Evolutionary conservation across 2,797 vertebrate species (phyloP).

Genomic region (Cygnus olor): DNA sequence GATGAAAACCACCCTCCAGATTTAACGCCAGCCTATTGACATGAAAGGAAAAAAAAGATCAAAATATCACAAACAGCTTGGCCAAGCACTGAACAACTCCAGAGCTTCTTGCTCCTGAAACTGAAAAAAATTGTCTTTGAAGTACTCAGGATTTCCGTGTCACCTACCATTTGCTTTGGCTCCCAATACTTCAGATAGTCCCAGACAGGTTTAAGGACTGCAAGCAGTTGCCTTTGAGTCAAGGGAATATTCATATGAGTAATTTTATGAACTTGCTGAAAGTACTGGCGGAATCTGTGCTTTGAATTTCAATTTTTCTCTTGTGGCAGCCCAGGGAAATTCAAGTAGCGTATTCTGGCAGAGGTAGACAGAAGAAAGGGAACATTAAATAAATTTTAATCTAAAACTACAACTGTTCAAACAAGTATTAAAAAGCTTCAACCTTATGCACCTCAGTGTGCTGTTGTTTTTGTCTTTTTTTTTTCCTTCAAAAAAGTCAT

Average conservation of each 20-base stretch:
- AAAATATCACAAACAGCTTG: not conserved
- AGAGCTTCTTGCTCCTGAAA: not conserved
- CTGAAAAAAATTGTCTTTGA: fast-evolving
- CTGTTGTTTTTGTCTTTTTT: not conserved
- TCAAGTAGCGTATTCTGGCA: not conserved
- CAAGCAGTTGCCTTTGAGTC: not conserved
- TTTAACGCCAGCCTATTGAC: not conserved
- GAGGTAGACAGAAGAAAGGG: not conserved
- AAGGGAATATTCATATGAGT: not conserved
- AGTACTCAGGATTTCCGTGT: fast-evolving
- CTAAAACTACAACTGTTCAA: not conserved
- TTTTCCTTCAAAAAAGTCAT: not conserved
- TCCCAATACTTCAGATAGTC: fast-evolving
- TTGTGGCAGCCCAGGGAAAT: not conserved
- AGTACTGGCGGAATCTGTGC: conserved; percentile 11
- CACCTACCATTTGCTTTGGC: not conserved
- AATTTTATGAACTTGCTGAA: conserved; percentile 41
- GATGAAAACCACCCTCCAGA: not conserved
- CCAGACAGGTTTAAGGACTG: not conserved
- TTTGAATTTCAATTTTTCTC: conserved; percentile 44
- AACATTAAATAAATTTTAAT: conserved; percentile 38
- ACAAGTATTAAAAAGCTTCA: not conserved
- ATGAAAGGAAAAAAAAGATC: not conserved
- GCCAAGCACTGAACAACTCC: not conserved
- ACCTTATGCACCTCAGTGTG: not conserved